Evolutionary conservation across 2,797 vertebrate species (phyloP), one percentile per base, ranked within the genome.

Genomic region (Monodelphis domestica): DNA sequence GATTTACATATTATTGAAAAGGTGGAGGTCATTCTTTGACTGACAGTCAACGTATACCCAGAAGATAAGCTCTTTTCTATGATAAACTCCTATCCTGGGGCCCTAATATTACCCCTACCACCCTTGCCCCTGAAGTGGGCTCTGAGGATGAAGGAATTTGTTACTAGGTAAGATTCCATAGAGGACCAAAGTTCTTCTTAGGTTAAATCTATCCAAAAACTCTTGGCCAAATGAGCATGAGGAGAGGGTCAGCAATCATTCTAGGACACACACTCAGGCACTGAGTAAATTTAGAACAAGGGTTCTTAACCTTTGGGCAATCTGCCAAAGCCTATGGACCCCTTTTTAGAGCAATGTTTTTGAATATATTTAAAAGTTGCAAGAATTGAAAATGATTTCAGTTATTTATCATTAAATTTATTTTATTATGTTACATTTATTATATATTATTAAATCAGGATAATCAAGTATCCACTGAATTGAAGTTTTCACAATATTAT

Each of bases 1-100:
- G 88, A 92, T 89, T 96, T 92, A 91, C 33, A 50, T 30, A 90
- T 63, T 90, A 53, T 54, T 94, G 70, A 55, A 90, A 93, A 91
- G 63, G 88, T n/a, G 88, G 30, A 57, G 84, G 52, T 53, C 59
- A 93, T 63, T 89, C 57, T 93, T 91, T 51, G 63, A 92, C 89
- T 91, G 87, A 28, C 4, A 78, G 87, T 87, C 53, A 57, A 38
- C 94, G 91, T 89, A 59, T 55, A 63, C 59, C 95, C 92, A 52
- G 33, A 87, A 93, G 91, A 54, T 53, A 87, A 92, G 91, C 15
- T 30, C 28, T 15, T 59, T 59, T 55, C 54, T 90, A 84, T 93
- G 70, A 90, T 89, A 92, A 90, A 91, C 24, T 26, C 92, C 89
- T 89, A 59, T 51, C 88, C 50, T 52, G 38, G 87, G 92, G 53